A percentile compares a stretch with the other conserved stretches of the same genome.
Conservation (phyloP, 1,140 invertebrate genomes). For the Teleopsis dalmanni region DNA sequence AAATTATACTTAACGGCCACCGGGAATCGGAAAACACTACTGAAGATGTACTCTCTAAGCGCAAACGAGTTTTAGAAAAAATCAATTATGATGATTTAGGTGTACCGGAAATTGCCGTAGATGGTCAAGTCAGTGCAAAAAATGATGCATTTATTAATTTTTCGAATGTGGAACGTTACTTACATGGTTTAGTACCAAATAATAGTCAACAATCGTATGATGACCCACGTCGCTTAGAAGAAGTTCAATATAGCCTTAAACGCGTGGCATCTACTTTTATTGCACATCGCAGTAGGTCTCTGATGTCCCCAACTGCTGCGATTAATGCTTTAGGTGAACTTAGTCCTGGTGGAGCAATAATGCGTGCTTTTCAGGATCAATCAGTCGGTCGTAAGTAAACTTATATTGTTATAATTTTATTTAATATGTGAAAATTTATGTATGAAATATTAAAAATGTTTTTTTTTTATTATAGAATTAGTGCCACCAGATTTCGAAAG, state of each 20-base stretch:
- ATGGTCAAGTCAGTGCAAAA: constrained; percentile 11
- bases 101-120: constrained; percentile 25
- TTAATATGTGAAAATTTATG: constrained; percentile 6
- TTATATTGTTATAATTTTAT: neutral
- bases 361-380: constrained; percentile 77
- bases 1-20: constrained; percentile 5
- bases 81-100: constrained; percentile 76
- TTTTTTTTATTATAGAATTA: constrained; percentile 53
- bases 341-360: constrained; percentile 84
- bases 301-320: constrained; percentile 57
- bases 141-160: constrained; percentile 53
- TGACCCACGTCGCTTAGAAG: constrained; percentile 37
- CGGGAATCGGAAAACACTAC: neutral
- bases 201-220: constrained; percentile 44
- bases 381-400: constrained; percentile 64
- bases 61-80: constrained; percentile 67
- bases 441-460: neutral
- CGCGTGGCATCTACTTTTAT: constrained; percentile 33
- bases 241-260: constrained; percentile 34
- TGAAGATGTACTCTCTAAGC: constrained; percentile 44
- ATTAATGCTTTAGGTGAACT: constrained; percentile 79
- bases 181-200: constrained; percentile 67
- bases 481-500: constrained; percentile 73
- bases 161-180: constrained; percentile 72
- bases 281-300: constrained; percentile 29